phyloP scores from a whole-genome alignment of 1,140 invertebrate species.

The Aphis gossypii region DNA sequence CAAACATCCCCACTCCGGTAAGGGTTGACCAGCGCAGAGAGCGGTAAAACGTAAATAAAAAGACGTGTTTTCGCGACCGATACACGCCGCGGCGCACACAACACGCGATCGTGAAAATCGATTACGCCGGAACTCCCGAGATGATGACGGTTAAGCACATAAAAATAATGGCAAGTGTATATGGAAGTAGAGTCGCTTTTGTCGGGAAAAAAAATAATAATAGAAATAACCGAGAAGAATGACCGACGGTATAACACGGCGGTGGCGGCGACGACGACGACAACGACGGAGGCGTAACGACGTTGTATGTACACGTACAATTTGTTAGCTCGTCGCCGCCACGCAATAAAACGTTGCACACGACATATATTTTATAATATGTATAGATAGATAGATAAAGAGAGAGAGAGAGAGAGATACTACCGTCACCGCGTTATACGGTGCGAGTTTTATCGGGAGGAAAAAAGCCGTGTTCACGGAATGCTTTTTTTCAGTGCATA shows the following conservation, averaged over 20 bases:
- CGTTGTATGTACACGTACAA: conserved; percentile 29
- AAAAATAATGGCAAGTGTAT: neutral
- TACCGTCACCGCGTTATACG: neutral
- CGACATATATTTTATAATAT: neutral
- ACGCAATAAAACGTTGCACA: conserved; percentile 36
- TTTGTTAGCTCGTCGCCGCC: conserved; percentile 36
- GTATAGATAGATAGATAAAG: neutral
- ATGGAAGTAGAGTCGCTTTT: neutral
- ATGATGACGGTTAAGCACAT: neutral
- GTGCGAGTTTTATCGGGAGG: neutral
- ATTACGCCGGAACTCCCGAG: neutral
- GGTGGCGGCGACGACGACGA: neutral
- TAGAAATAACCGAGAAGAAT: conserved; percentile 12
- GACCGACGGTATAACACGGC: conserved; percentile 35
- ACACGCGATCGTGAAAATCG: neutral
- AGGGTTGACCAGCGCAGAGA: neutral
- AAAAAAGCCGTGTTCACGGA: conserved; percentile 18
- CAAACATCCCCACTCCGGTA: neutral
- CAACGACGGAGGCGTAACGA: conserved; percentile 35
- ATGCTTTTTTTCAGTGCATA: neutral
- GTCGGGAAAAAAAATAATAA: neutral
- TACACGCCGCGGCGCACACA: no score
- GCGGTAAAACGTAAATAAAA: neutral
- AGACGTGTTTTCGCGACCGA: neutral
- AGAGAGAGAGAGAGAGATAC: neutral